Evolutionary conservation across 1,140 invertebrate genomes (phyloP).

Genomic region (Caenorhabditis briggsae): DNA sequence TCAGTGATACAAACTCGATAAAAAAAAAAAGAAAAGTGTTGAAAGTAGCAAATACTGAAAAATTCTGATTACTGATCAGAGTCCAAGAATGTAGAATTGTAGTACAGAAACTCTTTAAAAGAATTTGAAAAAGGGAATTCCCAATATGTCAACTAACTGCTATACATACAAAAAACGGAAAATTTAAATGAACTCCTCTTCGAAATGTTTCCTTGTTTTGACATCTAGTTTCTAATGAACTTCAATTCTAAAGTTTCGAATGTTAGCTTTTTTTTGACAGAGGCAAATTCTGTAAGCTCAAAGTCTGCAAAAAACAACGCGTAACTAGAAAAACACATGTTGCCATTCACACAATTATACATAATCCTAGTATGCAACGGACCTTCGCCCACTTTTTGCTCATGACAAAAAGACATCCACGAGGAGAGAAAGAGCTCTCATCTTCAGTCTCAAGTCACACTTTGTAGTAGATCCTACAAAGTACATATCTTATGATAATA

Average conservation of each 20-base stretch:
- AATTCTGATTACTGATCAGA: too few relatives aligned
- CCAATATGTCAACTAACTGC: too few relatives aligned
- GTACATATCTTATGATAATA: neutral
- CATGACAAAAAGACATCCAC: conserved; percentile 13
- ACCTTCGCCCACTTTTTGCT: conserved; percentile 26
- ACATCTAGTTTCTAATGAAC: conserved; percentile 1
- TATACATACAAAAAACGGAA: too few relatives aligned
- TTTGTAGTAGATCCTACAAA: neutral
- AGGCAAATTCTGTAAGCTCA: too few relatives aligned
- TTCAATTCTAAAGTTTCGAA: neutral
- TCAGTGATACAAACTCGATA: too few relatives aligned
- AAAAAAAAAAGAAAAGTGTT: too few relatives aligned
- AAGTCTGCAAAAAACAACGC: neutral
- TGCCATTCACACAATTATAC: neutral
- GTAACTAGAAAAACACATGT: neutral
- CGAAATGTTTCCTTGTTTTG: neutral
- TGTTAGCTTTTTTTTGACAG: too few relatives aligned
- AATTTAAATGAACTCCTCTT: too few relatives aligned
- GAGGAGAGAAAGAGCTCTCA: neutral
- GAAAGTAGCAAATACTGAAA: too few relatives aligned
- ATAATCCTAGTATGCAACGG: conserved; percentile 43
- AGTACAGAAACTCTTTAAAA: too few relatives aligned
- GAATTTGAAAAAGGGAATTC: too few relatives aligned
- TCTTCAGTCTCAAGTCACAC: conserved; percentile 8
- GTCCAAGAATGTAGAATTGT: too few relatives aligned